These are phyloP conservation scores for Pica pica DNA, from an alignment of 2,113 vertebrate genomes.

Conservation along the genomic window DNA sequence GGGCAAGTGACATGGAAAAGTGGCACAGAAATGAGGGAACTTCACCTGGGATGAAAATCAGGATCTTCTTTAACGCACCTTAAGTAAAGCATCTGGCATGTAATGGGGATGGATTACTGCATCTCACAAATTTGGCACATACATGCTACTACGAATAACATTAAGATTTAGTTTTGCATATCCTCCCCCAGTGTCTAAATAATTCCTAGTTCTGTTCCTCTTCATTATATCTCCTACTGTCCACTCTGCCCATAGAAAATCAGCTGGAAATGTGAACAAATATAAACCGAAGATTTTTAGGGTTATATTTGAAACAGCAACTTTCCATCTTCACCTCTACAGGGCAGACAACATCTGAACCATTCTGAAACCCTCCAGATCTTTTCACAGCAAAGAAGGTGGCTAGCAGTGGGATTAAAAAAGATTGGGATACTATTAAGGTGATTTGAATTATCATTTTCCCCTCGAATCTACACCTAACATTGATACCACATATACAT, in stretches of 20 bases:
- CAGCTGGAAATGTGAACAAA: conserved; percentile 17
- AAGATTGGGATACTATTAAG: not conserved
- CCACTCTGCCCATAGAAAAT: conserved; percentile 53
- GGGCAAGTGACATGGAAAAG: not conserved
- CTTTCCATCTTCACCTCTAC: not conserved
- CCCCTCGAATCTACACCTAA: not conserved
- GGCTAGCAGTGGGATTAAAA: not conserved
- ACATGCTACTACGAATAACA: conserved; percentile 6
- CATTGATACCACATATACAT: not conserved
- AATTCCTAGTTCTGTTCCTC: conserved; percentile 57
- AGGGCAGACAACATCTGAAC: not conserved
- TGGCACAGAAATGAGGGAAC: not conserved
- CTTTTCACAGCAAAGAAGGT: not conserved
- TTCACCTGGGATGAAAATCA: not conserved
- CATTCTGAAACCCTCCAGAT: not conserved
- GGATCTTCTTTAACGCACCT: conserved; percentile 1
- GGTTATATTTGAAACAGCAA: not conserved
- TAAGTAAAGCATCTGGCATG: not conserved
- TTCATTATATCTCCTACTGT: conserved; percentile 41
- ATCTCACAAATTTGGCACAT: conserved; percentile 44
- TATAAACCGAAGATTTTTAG: not conserved
- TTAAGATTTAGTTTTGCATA: conserved; percentile 48
- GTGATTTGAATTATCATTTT: not conserved
- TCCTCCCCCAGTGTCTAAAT: conserved; percentile 44
- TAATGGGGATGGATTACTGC: conserved; percentile 25